Conservation (phyloP, 2,113 vertebrate species). For the Australoheros scitulus region DNA sequence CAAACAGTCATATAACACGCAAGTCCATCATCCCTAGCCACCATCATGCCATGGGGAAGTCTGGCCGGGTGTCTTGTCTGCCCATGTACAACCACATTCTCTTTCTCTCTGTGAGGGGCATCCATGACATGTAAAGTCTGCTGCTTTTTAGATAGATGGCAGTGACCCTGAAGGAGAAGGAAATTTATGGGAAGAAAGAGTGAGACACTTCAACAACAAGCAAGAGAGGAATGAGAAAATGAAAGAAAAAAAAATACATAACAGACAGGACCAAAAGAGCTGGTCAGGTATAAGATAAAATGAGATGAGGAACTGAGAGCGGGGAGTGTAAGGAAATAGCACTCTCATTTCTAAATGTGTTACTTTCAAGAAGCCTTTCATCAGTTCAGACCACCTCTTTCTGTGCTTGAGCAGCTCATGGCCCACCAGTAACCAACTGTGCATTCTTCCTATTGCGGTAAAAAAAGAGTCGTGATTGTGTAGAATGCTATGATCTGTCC, state of each 20-base stretch:
- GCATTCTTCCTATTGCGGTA: not conserved
- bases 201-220: not conserved
- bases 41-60: slow-evolving; percentile 12
- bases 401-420: not conserved
- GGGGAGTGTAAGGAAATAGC: not conserved
- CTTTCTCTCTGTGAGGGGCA: slow-evolving; percentile 6
- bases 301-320: not conserved
- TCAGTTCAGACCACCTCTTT: slow-evolving; percentile 1
- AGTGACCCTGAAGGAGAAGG: slow-evolving; percentile 31
- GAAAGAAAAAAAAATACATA: not conserved
- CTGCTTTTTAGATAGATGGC: slow-evolving; percentile 34
- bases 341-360: not conserved
- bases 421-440: not conserved
- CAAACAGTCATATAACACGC: slow-evolving; percentile 20
- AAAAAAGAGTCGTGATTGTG: not conserved
- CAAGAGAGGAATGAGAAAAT: not conserved
- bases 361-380: not conserved
- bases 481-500: not conserved
- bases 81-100: not conserved
- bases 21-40: slow-evolving; percentile 14
- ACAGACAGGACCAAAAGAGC: not conserved
- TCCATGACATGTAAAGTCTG: slow-evolving; percentile 24
- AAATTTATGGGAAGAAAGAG: not conserved
- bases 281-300: not conserved
- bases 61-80: slow-evolving; percentile 8